phyloP scores from a whole-genome alignment of 2,797 vertebrate genomes.

The Melanotaenia trifasciata region DNA sequence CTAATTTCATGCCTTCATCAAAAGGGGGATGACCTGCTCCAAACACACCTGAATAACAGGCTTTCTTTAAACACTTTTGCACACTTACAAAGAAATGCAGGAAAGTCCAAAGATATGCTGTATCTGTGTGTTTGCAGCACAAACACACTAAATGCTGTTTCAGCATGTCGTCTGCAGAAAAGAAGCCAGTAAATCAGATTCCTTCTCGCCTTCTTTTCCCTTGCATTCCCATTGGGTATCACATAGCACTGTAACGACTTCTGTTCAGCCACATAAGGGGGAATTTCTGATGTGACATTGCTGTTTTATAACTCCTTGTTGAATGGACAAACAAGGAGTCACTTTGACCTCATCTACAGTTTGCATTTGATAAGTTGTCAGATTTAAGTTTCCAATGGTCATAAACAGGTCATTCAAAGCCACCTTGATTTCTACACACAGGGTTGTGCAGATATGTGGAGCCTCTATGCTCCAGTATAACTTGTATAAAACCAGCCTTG shows the following conservation, averaged over 20 bases:
- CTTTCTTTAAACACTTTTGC: neutral
- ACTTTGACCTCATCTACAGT: neutral
- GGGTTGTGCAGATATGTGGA: neutral
- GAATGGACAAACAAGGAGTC: neutral
- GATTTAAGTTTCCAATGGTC: neutral
- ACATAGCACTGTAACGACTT: neutral
- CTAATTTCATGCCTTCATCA: conserved; percentile 14
- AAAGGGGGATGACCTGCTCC: neutral
- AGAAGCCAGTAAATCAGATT: conserved; percentile 42
- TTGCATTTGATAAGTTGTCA: conserved; percentile 9
- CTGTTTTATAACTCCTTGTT: neutral
- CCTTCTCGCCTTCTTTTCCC: conserved; percentile 25
- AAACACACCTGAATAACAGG: neutral
- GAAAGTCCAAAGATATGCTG: neutral
- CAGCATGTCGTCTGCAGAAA: conserved; percentile 70
- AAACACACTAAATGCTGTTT: conserved; percentile 47
- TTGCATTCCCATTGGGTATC: conserved; percentile 2
- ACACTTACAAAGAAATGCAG: conserved; percentile 9
- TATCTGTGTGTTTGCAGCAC: conserved; percentile 5
- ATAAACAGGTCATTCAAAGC: neutral
- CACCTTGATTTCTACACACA: neutral
- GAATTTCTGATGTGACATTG: neutral
- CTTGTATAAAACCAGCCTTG: neutral
- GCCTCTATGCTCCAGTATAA: neutral
- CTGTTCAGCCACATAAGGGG: neutral